Percentiles rank a stretch among this genome's conserved stretches.
Evolutionary conservation across 1,140 invertebrate species (phyloP).

Genomic region (Argopecten irradians): DNA sequence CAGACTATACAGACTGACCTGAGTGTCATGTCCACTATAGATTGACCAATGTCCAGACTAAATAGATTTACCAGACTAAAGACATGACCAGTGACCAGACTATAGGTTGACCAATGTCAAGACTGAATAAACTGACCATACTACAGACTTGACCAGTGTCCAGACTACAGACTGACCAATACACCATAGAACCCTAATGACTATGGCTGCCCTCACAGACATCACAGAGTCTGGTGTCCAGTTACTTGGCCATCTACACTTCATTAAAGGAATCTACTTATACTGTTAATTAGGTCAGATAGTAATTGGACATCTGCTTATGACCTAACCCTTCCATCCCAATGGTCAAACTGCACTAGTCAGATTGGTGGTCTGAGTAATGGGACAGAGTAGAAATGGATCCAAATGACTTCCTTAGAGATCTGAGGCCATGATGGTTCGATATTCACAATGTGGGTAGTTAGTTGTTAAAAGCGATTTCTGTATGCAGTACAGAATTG

Average conservation of each 20-base stretch:
- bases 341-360: background rate
- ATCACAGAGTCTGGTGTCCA: background rate
- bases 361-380: background rate
- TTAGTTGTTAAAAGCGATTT: too few relatives aligned
- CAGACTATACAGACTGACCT: too few relatives aligned
- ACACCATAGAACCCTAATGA: too few relatives aligned
- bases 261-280: background rate
- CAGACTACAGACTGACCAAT: too few relatives aligned
- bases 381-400: background rate
- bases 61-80: background rate
- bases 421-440: too few relatives aligned
- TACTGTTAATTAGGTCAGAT: background rate
- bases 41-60: too few relatives aligned
- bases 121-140: background rate
- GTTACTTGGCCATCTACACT: background rate
- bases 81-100: background rate
- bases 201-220: too few relatives aligned
- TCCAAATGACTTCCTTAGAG: background rate
- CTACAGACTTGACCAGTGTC: background rate
- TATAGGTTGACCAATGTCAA: background rate
- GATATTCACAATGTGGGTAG: background rate
- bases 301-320: slow-evolving; percentile 3
- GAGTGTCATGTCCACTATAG: too few relatives aligned
- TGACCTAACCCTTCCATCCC: background rate
- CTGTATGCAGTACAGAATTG: too few relatives aligned